Evolutionary conservation across 2,797 vertebrate genomes (phyloP).

Genomic region (Yasuhikotakia modesta): DNA sequence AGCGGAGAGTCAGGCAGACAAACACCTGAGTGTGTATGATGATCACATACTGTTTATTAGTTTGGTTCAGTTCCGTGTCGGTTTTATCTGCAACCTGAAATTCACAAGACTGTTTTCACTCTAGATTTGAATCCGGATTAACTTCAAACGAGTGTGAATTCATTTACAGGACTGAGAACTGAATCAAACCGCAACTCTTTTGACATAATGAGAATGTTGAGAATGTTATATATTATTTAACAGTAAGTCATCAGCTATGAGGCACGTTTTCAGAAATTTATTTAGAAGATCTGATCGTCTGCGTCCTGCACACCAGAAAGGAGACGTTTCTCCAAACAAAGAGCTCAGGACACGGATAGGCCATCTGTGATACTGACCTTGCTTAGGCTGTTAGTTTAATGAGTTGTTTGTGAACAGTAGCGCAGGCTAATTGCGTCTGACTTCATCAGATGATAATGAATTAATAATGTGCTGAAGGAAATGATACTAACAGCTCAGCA

Average conservation of each 20-base stretch:
- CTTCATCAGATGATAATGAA: conserved; percentile 24
- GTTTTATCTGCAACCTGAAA: background rate
- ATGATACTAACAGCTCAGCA: conserved; percentile 31
- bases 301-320: background rate
- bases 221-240: conserved; percentile 4
- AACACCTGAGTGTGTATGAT: background rate
- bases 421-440: conserved; percentile 19
- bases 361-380: conserved; percentile 32
- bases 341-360: conserved; percentile 1
- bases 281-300: conserved; percentile 14
- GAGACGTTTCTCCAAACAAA: conserved; percentile 22
- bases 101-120: conserved; percentile 11
- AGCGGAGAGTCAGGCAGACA: conserved; percentile 3
- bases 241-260: background rate
- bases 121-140: conserved; percentile 5
- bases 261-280: background rate
- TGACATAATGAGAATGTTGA: background rate
- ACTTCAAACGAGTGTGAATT: conserved; percentile 3
- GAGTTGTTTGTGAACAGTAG: conserved; percentile 13
- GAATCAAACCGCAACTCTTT: background rate
- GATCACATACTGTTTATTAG: background rate
- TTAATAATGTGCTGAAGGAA: conserved; percentile 16
- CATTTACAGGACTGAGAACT: background rate
- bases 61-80: background rate
- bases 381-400: conserved; percentile 4